Base-by-base conservation (phyloP, 2,113 vertebrate genomes). In the Athene cunicularia region DNA sequence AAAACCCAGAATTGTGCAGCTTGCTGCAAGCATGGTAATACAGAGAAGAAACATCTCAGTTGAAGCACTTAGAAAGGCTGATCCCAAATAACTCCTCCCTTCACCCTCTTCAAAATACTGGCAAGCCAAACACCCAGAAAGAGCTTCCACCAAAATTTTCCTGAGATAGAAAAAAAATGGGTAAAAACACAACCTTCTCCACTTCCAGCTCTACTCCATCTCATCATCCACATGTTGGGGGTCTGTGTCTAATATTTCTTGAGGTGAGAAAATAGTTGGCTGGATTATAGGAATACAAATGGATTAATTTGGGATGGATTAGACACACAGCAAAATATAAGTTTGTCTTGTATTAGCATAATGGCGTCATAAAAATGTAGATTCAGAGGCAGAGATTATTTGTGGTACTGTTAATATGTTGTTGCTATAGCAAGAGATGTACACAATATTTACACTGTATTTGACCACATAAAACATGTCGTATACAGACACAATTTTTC, bases 381-480 rank as follows among this genome's bases (percentile, higher is more conserved):
- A 98, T 98, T 97, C 58, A 3, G 91, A 97, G 88, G 94, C 96
- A 93, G 96, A 96, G 97, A 96, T 98, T 98, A 97, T 98, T 98
- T 97, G 98, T 95, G 97, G 96, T 91, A 95, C 96, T 90, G 95
- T 92, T 98, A 98, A 98, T 97, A 96, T 86, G 96, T 95, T 98
- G 97, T 97, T 98, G 97, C 97, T 97, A 91, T 96, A 95, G 98
- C 93, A 93, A 97, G 97, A 97, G 96, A 98, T 93, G 96, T 95
- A 98, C 96, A 97, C 97, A 98, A 98, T 98, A 98, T 98, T 98
- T 98, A 98, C 94, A 83, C 96, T 94, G 88, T 96, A 97, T 98
- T 98, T 98, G 98, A 98, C 97, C 98, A 97, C 97, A 98, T 98
- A 98, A 98, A 98, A 97, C 97, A 98, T 95, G 95, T 97, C 67